Conservation (phyloP, 2,888 invertebrate genomes). For the Cheilosia scutellata region DNA sequence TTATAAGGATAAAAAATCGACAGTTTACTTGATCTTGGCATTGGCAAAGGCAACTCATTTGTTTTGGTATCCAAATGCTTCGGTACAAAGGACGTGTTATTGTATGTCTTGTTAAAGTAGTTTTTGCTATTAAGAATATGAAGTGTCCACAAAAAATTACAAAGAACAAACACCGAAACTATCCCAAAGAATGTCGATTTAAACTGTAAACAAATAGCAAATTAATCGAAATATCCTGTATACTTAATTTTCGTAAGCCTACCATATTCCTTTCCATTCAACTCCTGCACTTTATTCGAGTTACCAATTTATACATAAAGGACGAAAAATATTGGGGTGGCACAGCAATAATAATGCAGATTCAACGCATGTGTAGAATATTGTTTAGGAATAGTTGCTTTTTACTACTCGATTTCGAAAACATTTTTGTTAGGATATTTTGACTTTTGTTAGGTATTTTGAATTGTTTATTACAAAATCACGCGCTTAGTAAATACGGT, state of each 20-base stretch:
- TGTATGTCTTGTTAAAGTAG: constrained; percentile 36
- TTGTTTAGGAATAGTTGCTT: neutral
- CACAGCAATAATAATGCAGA: neutral
- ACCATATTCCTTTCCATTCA: constrained; percentile 65
- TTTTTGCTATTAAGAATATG: constrained; percentile 59
- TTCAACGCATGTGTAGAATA: constrained; percentile 60
- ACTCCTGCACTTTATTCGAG: constrained; percentile 18
- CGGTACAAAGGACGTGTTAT: constrained; percentile 24
- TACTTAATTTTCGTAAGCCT: constrained; percentile 13
- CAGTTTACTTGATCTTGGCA: constrained; percentile 34
- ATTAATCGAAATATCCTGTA: neutral
- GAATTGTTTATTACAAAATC: too few species aligned
- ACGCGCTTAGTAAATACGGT: too few species aligned
- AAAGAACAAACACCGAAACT: constrained; percentile 64
- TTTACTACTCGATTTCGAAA: too few species aligned
- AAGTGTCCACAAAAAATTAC: constrained; percentile 69
- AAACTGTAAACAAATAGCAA: constrained; percentile 41
- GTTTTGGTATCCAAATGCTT: constrained; percentile 28
- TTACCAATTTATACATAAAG: neutral
- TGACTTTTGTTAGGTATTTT: too few species aligned
- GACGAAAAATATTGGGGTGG: constrained; percentile 16
- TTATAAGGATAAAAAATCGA: constrained; percentile 54
- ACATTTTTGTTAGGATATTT: too few species aligned
- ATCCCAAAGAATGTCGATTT: constrained; percentile 70
- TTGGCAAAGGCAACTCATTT: constrained; percentile 36